Percentiles rank a stretch among this genome's conserved stretches.
These are phyloP conservation scores for Albula goreensis DNA, from an alignment of 2,113 vertebrate genomes.

Conservation along the genomic window DNA sequence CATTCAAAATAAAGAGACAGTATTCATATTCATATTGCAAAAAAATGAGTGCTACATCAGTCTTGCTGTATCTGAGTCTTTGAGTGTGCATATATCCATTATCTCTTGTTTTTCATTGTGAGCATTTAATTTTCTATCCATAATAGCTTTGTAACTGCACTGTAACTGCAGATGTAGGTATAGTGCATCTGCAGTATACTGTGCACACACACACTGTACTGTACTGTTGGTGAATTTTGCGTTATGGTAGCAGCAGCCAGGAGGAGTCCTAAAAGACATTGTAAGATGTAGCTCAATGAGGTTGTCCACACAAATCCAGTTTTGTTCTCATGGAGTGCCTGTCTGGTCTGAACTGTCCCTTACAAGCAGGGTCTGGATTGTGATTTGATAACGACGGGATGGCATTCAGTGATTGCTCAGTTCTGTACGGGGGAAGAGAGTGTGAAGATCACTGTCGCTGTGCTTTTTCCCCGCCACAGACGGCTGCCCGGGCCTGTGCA, in stretches of 20 bases:
- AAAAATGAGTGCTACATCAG: too few species aligned
- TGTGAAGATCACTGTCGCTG: background rate
- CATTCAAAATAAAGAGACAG: too few species aligned
- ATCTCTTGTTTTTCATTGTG: too few species aligned
- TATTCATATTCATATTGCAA: too few species aligned
- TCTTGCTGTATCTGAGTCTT: too few species aligned
- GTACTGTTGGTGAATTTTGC: too few species aligned
- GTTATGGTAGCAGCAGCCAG: background rate
- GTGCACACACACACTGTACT: too few species aligned
- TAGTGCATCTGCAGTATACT: too few species aligned
- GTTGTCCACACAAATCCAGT: background rate
- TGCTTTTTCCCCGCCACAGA: constrained; percentile 61
- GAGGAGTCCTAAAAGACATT: background rate
- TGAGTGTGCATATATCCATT: too few species aligned
- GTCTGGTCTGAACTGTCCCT: background rate
- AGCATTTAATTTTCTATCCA: too few species aligned
- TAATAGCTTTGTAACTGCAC: too few species aligned
- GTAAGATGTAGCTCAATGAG: background rate
- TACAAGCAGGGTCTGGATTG: background rate
- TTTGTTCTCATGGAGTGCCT: background rate
- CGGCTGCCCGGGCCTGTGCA: constrained; percentile 93
- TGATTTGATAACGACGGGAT: background rate
- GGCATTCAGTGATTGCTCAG: background rate
- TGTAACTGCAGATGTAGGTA: too few species aligned
- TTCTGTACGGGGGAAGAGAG: background rate